Percentiles rank a stretch among this genome's conserved stretches.
Evolutionary conservation across 2,113 vertebrate species (phyloP).

Genomic region (Hydrolagus affinis): DNA sequence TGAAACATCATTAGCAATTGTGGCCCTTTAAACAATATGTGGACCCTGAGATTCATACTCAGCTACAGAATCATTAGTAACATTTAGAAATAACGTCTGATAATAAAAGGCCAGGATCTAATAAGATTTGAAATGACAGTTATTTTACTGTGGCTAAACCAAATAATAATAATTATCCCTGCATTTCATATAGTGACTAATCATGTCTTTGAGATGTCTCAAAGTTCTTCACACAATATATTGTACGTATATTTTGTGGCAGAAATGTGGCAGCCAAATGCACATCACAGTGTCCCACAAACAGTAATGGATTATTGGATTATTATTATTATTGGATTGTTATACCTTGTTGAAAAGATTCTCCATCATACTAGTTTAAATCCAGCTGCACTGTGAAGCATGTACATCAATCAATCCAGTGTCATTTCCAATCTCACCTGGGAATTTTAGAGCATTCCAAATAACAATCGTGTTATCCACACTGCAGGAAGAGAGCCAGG

Average conservation of each 20-base stretch:
- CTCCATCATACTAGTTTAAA: not conserved
- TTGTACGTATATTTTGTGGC: no score
- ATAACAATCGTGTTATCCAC: slow-evolving; percentile 97
- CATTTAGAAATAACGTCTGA: not conserved
- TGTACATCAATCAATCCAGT: slow-evolving; percentile 5
- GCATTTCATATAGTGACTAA: no score
- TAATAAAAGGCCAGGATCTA: no score
- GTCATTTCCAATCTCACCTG: slow-evolving; percentile 59
- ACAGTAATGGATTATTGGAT: no score
- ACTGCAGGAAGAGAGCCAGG: slow-evolving; percentile 94
- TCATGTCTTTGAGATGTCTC: no score
- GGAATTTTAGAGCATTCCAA: slow-evolving; percentile 95
- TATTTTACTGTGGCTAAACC: no score
- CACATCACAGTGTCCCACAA: no score
- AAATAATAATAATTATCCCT: no score
- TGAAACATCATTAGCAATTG: not conserved
- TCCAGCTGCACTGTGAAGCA: not conserved
- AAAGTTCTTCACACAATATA: no score
- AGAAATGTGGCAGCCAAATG: no score
- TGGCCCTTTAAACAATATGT: not conserved
- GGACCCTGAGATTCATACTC: not conserved
- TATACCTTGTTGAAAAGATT: not conserved
- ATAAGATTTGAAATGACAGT: no score
- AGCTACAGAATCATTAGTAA: not conserved
- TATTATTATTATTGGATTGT: no score